Percentiles rank a stretch among this genome's conserved stretches.
Conservation (phyloP, 2,113 vertebrate species). For the Haplochromis burtoni region DNA sequence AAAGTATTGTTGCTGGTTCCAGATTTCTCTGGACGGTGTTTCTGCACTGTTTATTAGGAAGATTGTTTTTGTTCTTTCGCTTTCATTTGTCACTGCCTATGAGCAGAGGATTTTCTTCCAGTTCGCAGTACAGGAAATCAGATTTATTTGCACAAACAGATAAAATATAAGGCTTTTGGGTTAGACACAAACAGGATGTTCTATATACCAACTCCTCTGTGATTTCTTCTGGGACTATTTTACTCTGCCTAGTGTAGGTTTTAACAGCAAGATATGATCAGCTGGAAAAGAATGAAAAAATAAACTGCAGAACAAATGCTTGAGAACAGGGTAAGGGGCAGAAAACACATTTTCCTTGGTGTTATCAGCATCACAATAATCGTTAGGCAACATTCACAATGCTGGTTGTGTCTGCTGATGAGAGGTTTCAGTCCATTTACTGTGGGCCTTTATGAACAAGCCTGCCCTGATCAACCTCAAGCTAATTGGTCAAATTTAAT, state of each 20-base stretch:
- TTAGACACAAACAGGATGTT: neutral
- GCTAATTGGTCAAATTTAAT: slow-evolving; percentile 31
- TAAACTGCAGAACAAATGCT: neutral
- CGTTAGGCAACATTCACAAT: neutral
- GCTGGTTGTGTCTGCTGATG: neutral
- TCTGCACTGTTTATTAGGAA: neutral
- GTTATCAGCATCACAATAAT: neutral
- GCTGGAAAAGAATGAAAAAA: neutral
- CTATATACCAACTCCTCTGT: neutral
- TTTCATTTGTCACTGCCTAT: neutral
- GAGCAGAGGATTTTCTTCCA: neutral
- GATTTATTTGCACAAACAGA: neutral
- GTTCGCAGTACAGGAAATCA: neutral
- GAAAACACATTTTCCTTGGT: neutral
- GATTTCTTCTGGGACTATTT: neutral
- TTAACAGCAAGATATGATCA: neutral
- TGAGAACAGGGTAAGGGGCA: neutral
- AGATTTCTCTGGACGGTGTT: neutral
- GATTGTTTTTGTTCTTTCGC: neutral
- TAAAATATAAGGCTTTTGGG: neutral
- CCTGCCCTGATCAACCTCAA: slow-evolving; percentile 8
- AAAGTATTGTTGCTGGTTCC: neutral
- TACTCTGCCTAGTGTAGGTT: neutral
- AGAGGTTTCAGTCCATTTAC: slow-evolving; percentile 38
- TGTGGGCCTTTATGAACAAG: neutral